A percentile compares a stretch with the other conserved stretches of the same genome.
Evolutionary conservation across 2,888 invertebrate genomes (phyloP).

Genomic region (Parochlus steinenii): DNA sequence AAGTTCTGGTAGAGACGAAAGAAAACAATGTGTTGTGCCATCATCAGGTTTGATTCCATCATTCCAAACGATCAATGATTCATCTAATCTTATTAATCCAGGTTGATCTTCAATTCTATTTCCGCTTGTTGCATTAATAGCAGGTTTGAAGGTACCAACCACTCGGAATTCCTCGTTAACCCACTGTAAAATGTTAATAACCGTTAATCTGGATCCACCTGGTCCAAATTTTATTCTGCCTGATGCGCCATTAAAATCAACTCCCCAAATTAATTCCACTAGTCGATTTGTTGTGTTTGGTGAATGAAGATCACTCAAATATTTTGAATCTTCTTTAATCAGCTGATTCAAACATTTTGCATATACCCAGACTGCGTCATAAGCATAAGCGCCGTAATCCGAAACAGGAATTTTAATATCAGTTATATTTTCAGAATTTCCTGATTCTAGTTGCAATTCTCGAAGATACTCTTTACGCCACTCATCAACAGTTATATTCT

Average conservation of each 20-base stretch:
- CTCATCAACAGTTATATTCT: constrained; percentile 42
- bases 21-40: constrained; percentile 48
- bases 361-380: constrained; percentile 71
- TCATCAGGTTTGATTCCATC: constrained; percentile 46
- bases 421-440: constrained; percentile 14
- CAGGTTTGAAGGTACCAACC: constrained; percentile 42
- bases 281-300: constrained; percentile 26
- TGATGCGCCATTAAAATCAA: constrained; percentile 57
- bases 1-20: constrained; percentile 47
- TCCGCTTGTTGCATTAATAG: too few relatives aligned
- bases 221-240: constrained; percentile 52
- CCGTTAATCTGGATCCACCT: constrained; percentile 47
- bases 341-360: constrained; percentile 51
- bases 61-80: constrained; percentile 46
- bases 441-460: too few relatives aligned
- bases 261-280: constrained; percentile 42
- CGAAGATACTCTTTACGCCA: constrained; percentile 40
- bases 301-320: constrained; percentile 18
- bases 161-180: constrained; percentile 31
- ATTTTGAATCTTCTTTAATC: constrained; percentile 30
- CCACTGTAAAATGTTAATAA: constrained; percentile 44
- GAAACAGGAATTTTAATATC: constrained; percentile 24
- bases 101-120: too few relatives aligned
- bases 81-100: constrained; percentile 36
- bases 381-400: constrained; percentile 57